Conservation (phyloP, 2,888 invertebrate genomes). For the Amblyteles armatorius region DNA sequence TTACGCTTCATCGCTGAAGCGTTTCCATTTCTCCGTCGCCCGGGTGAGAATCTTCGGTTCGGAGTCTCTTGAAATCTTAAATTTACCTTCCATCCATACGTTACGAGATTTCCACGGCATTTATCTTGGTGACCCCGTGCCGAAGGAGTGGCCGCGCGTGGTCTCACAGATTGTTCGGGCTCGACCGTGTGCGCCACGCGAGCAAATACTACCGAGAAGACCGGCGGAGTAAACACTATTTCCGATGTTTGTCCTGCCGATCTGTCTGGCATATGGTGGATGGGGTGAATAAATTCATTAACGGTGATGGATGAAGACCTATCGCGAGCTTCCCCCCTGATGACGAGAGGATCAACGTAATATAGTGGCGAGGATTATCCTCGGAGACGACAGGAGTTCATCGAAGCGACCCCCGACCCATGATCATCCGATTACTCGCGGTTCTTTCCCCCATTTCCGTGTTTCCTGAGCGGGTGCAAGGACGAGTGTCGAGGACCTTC, state of each 20-base stretch:
- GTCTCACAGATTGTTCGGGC: constrained; percentile 4
- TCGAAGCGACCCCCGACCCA: not conserved
- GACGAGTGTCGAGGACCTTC: not conserved
- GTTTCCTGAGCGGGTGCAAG: not conserved
- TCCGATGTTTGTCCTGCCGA: constrained; percentile 6
- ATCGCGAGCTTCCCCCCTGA: constrained; percentile 14
- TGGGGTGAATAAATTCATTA: constrained; percentile 29
- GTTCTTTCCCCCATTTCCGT: not conserved
- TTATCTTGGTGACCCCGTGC: not conserved
- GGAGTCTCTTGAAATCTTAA: not conserved
- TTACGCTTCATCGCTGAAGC: not conserved
- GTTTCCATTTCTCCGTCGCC: not conserved
- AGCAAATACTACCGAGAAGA: constrained; percentile 17
- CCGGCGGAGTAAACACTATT: constrained; percentile 4
- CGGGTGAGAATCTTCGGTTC: not conserved
- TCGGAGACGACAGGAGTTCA: not conserved
- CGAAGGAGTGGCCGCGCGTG: not conserved
- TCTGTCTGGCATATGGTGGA: not conserved
- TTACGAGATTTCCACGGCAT: not conserved
- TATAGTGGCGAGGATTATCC: not conserved
- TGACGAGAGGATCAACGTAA: constrained; percentile 8
- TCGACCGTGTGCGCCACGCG: not conserved
- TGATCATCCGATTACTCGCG: not conserved
- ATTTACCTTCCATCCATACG: constrained; percentile 12
- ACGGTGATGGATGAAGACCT: not conserved